A percentile compares a stretch with the other conserved stretches of the same genome.
phyloP scores from a whole-genome alignment of 2,113 vertebrate genomes.

The Propithecus coquereli region DNA sequence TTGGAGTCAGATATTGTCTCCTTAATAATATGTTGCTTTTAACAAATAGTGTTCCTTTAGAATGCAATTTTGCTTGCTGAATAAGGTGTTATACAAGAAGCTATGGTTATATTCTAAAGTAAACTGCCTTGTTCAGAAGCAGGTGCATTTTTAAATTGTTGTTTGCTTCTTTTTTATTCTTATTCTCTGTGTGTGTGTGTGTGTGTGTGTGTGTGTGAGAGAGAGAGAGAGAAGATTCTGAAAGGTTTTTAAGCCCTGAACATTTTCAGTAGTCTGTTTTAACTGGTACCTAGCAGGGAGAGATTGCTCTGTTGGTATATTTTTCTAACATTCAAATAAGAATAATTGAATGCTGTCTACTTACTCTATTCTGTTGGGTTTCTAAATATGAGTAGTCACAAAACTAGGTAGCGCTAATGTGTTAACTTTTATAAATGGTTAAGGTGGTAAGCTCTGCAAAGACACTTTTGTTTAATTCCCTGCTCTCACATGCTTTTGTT shows the following conservation, averaged over 20 bases:
- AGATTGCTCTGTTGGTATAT: not conserved
- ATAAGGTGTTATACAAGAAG: not conserved
- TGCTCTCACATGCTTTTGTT: not conserved
- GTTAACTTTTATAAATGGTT: not conserved
- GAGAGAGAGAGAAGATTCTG: not conserved
- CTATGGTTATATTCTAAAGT: not conserved
- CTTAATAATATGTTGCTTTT: conserved; percentile 52
- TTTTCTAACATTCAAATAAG: not conserved
- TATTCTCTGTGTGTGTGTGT: too few relatives aligned
- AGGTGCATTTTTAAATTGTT: conserved; percentile 35
- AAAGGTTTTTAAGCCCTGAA: not conserved
- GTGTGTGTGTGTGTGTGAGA: too few relatives aligned
- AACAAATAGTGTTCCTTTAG: conserved; percentile 48
- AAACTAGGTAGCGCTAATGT: not conserved
- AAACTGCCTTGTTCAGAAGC: not conserved
- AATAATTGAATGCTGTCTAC: not conserved
- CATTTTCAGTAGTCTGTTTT: conserved; percentile 17
- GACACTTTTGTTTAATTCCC: not conserved
- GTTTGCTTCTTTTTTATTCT: conserved; percentile 17
- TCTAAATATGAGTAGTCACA: not conserved
- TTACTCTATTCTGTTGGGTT: not conserved
- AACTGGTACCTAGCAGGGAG: not conserved
- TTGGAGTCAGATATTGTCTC: conserved; percentile 49
- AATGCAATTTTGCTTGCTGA: conserved; percentile 20
- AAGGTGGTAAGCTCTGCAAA: not conserved